These are phyloP conservation scores for Pheosia tremula DNA, from an alignment of 2,888 invertebrate species.

Conservation along the genomic window DNA sequence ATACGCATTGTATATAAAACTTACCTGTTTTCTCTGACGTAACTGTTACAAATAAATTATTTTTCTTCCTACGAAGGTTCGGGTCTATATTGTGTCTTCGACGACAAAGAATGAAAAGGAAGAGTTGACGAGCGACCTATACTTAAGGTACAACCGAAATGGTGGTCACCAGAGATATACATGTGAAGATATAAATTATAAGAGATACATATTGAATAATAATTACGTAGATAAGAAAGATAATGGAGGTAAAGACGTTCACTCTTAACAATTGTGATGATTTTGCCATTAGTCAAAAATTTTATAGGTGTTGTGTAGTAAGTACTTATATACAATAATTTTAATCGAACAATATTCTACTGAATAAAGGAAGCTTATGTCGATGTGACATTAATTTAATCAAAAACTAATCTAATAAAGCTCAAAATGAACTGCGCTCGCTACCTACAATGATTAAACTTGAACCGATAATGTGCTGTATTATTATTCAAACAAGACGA, in stretches of 20 bases:
- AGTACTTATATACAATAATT: conserved; percentile 35
- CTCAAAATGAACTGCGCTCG: conserved; percentile 54
- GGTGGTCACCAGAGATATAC: conserved; percentile 52
- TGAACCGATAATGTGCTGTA: conserved; percentile 44
- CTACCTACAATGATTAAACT: conserved; percentile 40
- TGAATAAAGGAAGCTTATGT: conserved; percentile 52
- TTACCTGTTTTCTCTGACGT: no score
- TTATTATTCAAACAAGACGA: conserved; percentile 38
- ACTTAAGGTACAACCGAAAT: conserved; percentile 49
- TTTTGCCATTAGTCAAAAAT: conserved; percentile 82
- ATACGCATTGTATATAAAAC: conserved; percentile 20
- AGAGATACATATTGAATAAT: conserved; percentile 46
- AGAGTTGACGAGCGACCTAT: conserved; percentile 55
- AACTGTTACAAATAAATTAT: no score
- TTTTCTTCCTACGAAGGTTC: no score
- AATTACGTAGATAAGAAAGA: conserved; percentile 37
- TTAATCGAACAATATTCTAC: conserved; percentile 50
- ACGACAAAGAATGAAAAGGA: conserved; percentile 54
- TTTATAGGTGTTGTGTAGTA: conserved; percentile 45
- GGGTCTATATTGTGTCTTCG: conserved; percentile 21
- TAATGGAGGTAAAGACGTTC: conserved; percentile 35
- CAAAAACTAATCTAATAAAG: conserved; percentile 57
- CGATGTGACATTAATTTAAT: conserved; percentile 43
- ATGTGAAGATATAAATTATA: conserved; percentile 55
- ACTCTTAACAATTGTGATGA: conserved; percentile 80